These are phyloP conservation scores for Drosophila nr. perissopoda DNA, from an alignment of 2,888 invertebrate species.

Conservation along the genomic window DNA sequence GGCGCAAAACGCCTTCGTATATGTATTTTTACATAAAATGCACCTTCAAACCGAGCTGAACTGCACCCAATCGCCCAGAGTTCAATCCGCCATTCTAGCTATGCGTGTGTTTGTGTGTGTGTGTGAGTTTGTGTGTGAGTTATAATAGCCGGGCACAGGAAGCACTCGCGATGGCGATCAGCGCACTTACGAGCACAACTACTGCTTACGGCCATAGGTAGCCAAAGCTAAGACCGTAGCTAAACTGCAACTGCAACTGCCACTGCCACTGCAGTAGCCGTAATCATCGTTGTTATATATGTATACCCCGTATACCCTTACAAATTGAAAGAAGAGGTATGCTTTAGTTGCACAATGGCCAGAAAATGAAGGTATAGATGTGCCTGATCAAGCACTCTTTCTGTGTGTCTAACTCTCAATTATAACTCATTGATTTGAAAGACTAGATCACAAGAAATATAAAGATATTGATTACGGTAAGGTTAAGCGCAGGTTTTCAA, in stretches of 20 bases:
- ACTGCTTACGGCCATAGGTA: slow-evolving; percentile 69
- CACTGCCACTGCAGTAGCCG: slow-evolving; percentile 72
- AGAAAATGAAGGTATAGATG: background rate
- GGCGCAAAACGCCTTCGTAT: slow-evolving; percentile 62
- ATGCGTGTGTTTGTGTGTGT: background rate
- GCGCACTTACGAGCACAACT: slow-evolving; percentile 69
- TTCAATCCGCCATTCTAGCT: slow-evolving; percentile 60
- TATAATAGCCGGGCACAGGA: slow-evolving; percentile 64
- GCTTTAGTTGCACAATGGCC: background rate
- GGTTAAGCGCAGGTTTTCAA: rapidly evolving
- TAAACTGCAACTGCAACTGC: slow-evolving; percentile 26
- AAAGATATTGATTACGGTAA: background rate
- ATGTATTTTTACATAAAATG: background rate
- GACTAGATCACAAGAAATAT: background rate
- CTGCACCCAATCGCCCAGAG: slow-evolving; percentile 58
- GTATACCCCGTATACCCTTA: background rate
- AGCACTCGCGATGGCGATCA: slow-evolving; percentile 79
- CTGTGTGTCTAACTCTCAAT: background rate
- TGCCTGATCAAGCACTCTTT: background rate
- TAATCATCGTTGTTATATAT: slow-evolving; percentile 1
- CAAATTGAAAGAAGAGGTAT: background rate
- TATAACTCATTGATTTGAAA: background rate
- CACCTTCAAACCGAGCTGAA: slow-evolving; percentile 41
- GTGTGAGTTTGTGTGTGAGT: slow-evolving; percentile 19
- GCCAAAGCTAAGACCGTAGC: slow-evolving; percentile 31